A percentile compares a stretch with the other conserved stretches of the same genome.
Conservation (phyloP, 2,113 vertebrate species). For the Indicator maculatus region DNA sequence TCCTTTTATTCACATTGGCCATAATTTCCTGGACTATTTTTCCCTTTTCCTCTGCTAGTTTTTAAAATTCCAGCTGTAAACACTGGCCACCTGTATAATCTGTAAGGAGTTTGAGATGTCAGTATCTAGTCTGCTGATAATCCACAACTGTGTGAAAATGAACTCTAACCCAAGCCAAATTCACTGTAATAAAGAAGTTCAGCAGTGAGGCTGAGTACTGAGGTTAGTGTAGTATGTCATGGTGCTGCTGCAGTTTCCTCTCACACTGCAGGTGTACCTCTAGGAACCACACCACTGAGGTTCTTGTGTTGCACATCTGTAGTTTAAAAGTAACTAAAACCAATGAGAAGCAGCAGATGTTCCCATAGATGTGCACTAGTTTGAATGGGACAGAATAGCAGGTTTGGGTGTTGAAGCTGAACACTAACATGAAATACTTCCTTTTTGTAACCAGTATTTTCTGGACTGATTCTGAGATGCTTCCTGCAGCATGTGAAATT, state of each 20-base stretch:
- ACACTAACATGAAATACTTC: background rate
- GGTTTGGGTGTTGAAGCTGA: background rate
- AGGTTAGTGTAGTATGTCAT: background rate
- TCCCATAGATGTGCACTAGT: background rate
- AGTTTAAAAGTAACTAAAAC: background rate
- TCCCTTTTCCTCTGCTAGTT: background rate
- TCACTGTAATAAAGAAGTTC: background rate
- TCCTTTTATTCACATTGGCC: background rate
- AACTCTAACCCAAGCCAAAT: background rate
- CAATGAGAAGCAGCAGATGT: background rate
- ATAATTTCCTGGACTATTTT: background rate
- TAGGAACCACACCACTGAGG: fast-evolving
- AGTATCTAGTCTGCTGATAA: fast-evolving
- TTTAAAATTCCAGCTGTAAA: background rate
- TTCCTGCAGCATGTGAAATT: background rate
- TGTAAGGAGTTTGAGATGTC: background rate
- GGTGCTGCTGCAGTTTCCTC: background rate
- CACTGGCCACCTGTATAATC: background rate
- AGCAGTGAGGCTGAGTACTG: background rate
- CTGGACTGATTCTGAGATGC: background rate
- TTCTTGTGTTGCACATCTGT: fast-evolving
- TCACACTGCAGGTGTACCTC: background rate
- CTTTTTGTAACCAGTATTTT: background rate
- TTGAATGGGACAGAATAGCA: background rate
- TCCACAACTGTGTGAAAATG: background rate